phyloP scores from a whole-genome alignment of 2,888 invertebrate species.

The Drosophila kokeensis region DNA sequence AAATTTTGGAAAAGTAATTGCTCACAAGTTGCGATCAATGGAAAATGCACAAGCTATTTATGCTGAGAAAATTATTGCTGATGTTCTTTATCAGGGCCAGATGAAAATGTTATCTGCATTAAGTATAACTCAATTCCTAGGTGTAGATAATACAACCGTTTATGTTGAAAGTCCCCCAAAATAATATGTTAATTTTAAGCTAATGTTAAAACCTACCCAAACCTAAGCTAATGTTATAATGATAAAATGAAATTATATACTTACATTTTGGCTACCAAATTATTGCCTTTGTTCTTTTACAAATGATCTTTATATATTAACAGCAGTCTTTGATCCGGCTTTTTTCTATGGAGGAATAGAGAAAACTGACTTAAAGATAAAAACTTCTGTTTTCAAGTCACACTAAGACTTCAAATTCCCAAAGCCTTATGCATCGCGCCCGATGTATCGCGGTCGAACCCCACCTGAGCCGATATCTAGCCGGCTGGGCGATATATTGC shows the following conservation, averaged over 20 bases:
- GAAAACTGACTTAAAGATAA: not conserved
- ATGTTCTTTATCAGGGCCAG: constrained; percentile 84
- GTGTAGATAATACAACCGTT: constrained; percentile 68
- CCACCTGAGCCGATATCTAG: too few species aligned
- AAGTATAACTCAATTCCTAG: constrained; percentile 74
- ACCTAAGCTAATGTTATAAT: constrained; percentile 30
- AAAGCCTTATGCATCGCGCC: not conserved
- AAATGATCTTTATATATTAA: not conserved
- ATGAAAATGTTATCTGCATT: constrained; percentile 82
- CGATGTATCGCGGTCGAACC: too few species aligned
- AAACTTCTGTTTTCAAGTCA: not conserved
- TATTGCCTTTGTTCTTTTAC: not conserved
- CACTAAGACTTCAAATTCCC: not conserved
- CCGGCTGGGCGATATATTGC: too few species aligned
- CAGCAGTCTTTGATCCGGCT: not conserved
- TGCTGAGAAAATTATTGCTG: constrained; percentile 84
- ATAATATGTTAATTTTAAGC: constrained; percentile 48
- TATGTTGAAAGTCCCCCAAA: constrained; percentile 71
- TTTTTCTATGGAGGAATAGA: not conserved
- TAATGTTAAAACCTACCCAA: constrained; percentile 17
- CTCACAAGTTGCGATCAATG: constrained; percentile 84
- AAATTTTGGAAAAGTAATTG: constrained; percentile 84
- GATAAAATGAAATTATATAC: constrained; percentile 47
- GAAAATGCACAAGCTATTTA: constrained; percentile 82
- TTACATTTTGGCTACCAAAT: constrained; percentile 30